Base-by-base conservation (phyloP, 2,888 invertebrate genomes). In the Nemoura dubitans region DNA sequence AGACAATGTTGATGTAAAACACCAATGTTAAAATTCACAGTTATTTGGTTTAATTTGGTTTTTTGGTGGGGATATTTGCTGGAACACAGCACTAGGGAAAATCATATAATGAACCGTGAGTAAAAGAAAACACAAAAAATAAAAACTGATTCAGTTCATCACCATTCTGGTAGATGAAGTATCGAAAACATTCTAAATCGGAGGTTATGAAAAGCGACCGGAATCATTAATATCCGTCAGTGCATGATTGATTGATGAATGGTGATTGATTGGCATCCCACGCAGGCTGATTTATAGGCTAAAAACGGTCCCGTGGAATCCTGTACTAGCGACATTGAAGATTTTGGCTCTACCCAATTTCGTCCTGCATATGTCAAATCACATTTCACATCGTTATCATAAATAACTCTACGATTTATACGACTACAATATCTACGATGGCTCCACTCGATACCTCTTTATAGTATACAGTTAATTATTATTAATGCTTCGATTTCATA, bases 331-430 rank as follows among this genome's bases (percentile, higher is more conserved):
- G 28, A 78, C 78, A 26, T 42, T 26, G 30, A 83, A 83, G 43
- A 36, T 36, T 30, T 36, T 43, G 83, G 42, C 36, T 30, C 36
- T 43, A 42, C 43, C 42, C 83, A 83, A 83, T 83, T 59, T 59
- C 59, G 26, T 43, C 26, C 29, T 83, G 36, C 83, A 83, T 21
- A 10, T 83, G 83, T 83, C 29, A 83, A 83, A 83, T 83, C 83
- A 83, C 83, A 83, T 36, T 83, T 42, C 83, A 83, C 83, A 83
- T 42, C 21, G 83, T 78, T 78, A 78, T 78, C n/a, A 78, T 78
- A 26, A 78, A 26, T 26, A 78, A 27, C 78, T 27, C 78, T 78
- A 78, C 26, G 16, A 27, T 7, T 26, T 78, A 78, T 26, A 21
- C 78, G 78, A 59, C 59, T 59, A 59, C 59, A 59, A 59, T 59